Percentiles rank a stretch among this genome's conserved stretches.
Evolutionary conservation across 1,140 invertebrate species (phyloP).

Genomic region (Steinernema khuongi): DNA sequence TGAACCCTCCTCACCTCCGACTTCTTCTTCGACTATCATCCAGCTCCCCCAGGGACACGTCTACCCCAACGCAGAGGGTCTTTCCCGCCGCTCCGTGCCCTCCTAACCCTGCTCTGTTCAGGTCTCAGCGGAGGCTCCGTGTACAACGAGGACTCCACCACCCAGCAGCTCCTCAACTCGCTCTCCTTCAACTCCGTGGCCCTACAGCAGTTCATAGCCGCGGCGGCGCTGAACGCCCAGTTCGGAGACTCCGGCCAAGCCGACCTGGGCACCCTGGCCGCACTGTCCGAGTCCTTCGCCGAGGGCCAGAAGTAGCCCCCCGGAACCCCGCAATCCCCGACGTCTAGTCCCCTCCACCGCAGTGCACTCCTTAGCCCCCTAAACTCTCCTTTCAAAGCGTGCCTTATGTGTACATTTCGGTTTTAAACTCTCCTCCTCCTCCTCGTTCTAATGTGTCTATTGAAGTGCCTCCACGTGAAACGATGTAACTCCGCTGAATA

Average conservation of each 20-base stretch:
- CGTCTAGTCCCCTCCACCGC: neutral
- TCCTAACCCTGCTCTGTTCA: neutral
- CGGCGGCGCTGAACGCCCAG: neutral
- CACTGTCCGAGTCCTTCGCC: neutral
- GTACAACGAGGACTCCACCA: neutral
- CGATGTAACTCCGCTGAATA: neutral
- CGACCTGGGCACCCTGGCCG: neutral
- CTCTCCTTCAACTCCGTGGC: neutral
- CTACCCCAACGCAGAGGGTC: constrained; percentile 3
- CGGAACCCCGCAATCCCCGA: neutral
- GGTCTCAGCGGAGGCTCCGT: neutral
- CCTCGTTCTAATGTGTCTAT: neutral
- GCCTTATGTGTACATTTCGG: constrained; percentile 7
- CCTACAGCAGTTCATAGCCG: neutral
- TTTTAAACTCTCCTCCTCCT: neutral
- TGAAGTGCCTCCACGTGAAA: neutral
- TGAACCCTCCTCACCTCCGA: constrained; percentile 4
- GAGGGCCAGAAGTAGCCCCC: neutral
- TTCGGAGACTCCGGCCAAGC: neutral
- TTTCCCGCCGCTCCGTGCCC: neutral
- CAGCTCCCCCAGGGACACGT: neutral
- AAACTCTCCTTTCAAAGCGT: neutral
- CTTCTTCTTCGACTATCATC: constrained; percentile 10
- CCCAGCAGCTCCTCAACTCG: neutral
- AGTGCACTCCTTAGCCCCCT: neutral